Evolutionary conservation across 2,113 vertebrate genomes (phyloP).

Genomic region (Bufo bufo): DNA sequence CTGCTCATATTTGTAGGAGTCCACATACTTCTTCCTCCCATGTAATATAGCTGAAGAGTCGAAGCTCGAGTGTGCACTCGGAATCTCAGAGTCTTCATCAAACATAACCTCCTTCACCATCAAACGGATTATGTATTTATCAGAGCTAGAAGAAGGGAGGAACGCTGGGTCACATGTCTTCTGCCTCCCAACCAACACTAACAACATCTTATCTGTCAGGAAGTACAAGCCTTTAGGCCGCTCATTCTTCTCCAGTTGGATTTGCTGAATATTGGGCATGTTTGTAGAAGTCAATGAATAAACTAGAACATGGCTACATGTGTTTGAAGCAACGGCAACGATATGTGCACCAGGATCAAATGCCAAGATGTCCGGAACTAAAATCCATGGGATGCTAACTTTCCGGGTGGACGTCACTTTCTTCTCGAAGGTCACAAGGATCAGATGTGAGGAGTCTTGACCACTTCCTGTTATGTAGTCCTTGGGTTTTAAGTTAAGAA

Average conservation of each 20-base stretch:
- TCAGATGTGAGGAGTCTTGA: slow-evolving; percentile 90
- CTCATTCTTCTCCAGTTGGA: slow-evolving; percentile 86
- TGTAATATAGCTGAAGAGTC: slow-evolving; percentile 64
- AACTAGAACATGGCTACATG: slow-evolving; percentile 83
- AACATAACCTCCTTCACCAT: slow-evolving; percentile 77
- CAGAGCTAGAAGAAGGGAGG: slow-evolving; percentile 88
- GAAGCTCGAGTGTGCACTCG: slow-evolving; percentile 55
- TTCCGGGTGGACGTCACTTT: slow-evolving; percentile 84
- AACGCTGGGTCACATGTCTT: slow-evolving; percentile 85
- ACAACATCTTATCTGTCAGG: slow-evolving; percentile 81
- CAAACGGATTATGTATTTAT: slow-evolving; percentile 83
- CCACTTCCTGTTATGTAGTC: slow-evolving; percentile 86
- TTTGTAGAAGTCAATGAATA: slow-evolving; percentile 81
- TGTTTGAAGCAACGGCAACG: slow-evolving; percentile 89
- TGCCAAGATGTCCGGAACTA: slow-evolving; percentile 91
- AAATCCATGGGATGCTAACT: slow-evolving; percentile 88
- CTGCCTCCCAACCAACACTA: slow-evolving; percentile 88
- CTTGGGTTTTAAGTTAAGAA: slow-evolving; percentile 79
- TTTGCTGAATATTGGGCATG: slow-evolving; percentile 87
- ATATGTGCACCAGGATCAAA: slow-evolving; percentile 80
- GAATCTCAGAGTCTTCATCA: slow-evolving; percentile 67
- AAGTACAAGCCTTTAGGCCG: slow-evolving; percentile 93
- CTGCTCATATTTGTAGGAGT: slow-evolving; percentile 68
- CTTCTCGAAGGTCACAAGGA: slow-evolving; percentile 88
- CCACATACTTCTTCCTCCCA: slow-evolving; percentile 79